A percentile compares a stretch with the other conserved stretches of the same genome.
Evolutionary conservation across 2,888 invertebrate species (phyloP).

Genomic region (Ctena decussata): DNA sequence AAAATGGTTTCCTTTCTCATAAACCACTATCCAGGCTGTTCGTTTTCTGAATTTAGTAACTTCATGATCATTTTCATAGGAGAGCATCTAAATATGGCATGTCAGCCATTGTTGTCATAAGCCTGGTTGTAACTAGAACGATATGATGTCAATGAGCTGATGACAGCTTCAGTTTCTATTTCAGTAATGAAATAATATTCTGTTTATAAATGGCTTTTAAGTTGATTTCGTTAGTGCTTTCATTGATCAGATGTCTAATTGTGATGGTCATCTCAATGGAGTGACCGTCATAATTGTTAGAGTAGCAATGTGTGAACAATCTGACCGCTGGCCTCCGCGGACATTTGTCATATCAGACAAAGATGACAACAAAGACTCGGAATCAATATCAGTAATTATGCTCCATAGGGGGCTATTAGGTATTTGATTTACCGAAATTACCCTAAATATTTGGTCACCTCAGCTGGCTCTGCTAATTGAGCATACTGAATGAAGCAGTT

Average conservation of each 20-base stretch:
- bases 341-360: conserved; percentile 15
- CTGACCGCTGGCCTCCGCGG: conserved; percentile 40
- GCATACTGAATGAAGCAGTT: too few species aligned
- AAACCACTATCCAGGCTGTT: too few species aligned
- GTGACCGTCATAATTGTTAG: neutral
- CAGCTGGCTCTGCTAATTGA: neutral
- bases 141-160: too few species aligned
- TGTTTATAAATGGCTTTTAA: conserved; percentile 9
- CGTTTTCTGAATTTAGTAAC: too few species aligned
- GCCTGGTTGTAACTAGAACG: too few species aligned
- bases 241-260: conserved; percentile 9
- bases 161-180: neutral
- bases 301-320: conserved; percentile 50
- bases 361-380: neutral
- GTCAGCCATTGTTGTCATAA: too few species aligned
- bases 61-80: too few species aligned
- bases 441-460: neutral
- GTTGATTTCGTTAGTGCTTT: neutral
- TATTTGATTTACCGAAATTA: neutral
- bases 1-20: too few species aligned
- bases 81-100: too few species aligned
- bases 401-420: conserved; percentile 1
- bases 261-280: neutral
- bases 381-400: neutral
- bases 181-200: neutral